Conservation (phyloP, 1,140 invertebrate species). For the Pogonus chalceus region DNA sequence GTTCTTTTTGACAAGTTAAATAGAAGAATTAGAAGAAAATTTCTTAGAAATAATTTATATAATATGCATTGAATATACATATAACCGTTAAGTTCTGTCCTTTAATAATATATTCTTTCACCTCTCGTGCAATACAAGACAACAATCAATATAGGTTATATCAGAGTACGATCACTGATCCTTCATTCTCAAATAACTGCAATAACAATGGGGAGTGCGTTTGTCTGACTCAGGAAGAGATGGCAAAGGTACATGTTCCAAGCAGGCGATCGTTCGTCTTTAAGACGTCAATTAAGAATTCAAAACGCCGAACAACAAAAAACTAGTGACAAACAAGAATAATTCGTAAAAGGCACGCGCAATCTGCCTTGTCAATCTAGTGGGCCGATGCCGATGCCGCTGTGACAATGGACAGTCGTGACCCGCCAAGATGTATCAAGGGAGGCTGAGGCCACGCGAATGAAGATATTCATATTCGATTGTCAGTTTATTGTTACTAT, state of each 20-base stretch:
- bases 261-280: not conserved
- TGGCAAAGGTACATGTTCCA: not conserved
- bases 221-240: not conserved
- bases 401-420: constrained; percentile 4
- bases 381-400: not conserved
- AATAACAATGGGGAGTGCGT: too few species aligned
- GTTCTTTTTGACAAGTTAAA: too few species aligned
- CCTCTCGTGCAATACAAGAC: not conserved
- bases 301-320: constrained; percentile 1
- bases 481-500: constrained; percentile 5
- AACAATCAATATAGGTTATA: constrained; percentile 3
- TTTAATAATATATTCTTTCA: not conserved
- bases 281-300: constrained; percentile 6
- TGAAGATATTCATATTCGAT: constrained; percentile 1
- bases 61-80: too few species aligned
- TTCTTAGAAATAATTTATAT: too few species aligned
- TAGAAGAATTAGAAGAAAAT: too few species aligned
- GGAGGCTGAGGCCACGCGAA: not conserved
- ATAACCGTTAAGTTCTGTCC: not conserved
- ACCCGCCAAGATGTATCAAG: not conserved
- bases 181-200: not conserved
- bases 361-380: constrained; percentile 1
- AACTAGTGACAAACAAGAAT: constrained; percentile 3
- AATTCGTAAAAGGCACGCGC: constrained; percentile 5
- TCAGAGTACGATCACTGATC: not conserved